Evolutionary conservation across 1,140 invertebrate genomes (phyloP).

Genomic region (Drosophila busckii): DNA sequence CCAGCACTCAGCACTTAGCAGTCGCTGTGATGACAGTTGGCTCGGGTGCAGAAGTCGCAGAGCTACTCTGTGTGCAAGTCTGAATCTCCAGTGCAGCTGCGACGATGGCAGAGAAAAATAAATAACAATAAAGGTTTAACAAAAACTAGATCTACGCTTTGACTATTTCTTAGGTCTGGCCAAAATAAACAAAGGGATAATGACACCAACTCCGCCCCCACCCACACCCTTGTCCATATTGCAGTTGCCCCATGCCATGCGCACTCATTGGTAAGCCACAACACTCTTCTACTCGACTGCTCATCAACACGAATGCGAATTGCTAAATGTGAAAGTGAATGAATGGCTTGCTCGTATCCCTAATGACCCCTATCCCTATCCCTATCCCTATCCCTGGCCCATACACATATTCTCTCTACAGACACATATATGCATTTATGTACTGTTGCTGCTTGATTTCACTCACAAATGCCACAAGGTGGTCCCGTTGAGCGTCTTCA

Average conservation of each 20-base stretch:
- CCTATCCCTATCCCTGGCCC: slow-evolving; percentile 8
- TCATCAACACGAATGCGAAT: slow-evolving; percentile 37
- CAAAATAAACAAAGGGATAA: slow-evolving; percentile 59
- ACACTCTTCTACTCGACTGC: slow-evolving; percentile 57
- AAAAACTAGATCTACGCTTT: slow-evolving; percentile 14
- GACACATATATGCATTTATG: too few species aligned
- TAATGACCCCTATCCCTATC: slow-evolving; percentile 66
- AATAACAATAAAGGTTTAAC: slow-evolving; percentile 14
- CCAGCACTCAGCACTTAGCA: slow-evolving; percentile 21
- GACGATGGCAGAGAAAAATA: slow-evolving; percentile 19
- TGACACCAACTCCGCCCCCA: slow-evolving; percentile 59
- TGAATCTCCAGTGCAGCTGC: slow-evolving; percentile 37
- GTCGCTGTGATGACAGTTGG: slow-evolving; percentile 42
- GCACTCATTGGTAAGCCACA: too few species aligned
- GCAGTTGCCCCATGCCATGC: too few species aligned
- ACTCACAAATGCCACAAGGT: slow-evolving; percentile 47
- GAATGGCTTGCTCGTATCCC: slow-evolving; percentile 25
- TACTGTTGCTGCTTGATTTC: slow-evolving; percentile 32
- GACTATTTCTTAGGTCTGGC: slow-evolving; percentile 10
- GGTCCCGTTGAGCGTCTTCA: slow-evolving; percentile 18
- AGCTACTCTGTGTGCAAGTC: not conserved
- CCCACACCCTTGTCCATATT: too few species aligned
- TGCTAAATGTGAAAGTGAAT: slow-evolving; percentile 17
- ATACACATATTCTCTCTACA: slow-evolving; percentile 3
- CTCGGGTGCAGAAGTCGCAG: not conserved